Percentiles rank a stretch among this genome's conserved stretches.
Evolutionary conservation across 1,140 invertebrate species (phyloP).

Genomic region (Drosophila dunni): DNA sequence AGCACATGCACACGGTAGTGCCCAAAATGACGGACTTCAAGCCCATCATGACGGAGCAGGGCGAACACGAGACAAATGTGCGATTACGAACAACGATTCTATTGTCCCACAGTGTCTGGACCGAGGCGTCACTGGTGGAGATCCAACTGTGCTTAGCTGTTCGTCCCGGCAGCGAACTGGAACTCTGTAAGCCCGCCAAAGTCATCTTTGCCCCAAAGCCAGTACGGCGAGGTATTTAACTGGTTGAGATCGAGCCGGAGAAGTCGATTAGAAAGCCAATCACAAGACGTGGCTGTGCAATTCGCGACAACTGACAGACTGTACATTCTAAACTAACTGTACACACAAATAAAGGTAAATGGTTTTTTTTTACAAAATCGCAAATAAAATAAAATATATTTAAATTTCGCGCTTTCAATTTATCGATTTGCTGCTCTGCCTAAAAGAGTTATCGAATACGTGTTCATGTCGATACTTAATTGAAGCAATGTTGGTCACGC

Average conservation of each 20-base stretch:
- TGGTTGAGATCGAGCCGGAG: not conserved
- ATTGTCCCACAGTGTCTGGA: slow-evolving; percentile 95
- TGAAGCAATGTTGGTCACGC: not conserved
- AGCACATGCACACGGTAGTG: slow-evolving; percentile 92
- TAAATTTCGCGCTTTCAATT: not conserved
- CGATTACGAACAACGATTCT: slow-evolving; percentile 89
- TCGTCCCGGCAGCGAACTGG: slow-evolving; percentile 88
- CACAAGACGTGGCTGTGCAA: not conserved
- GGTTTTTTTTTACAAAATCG: not conserved
- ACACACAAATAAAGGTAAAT: slow-evolving; percentile 3
- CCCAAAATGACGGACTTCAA: slow-evolving; percentile 90
- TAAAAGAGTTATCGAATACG: not conserved
- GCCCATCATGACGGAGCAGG: slow-evolving; percentile 83
- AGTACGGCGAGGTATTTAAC: slow-evolving; percentile 92
- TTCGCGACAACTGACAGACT: slow-evolving; percentile 14
- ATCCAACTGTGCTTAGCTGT: slow-evolving; percentile 93
- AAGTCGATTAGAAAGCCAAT: not conserved
- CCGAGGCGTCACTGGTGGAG: slow-evolving; percentile 95
- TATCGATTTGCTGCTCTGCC: not conserved
- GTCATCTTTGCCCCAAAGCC: slow-evolving; percentile 95
- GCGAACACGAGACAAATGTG: slow-evolving; percentile 87
- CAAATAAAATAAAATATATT: not conserved
- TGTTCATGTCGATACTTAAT: not conserved
- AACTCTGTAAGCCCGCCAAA: slow-evolving; percentile 95
- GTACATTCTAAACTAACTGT: slow-evolving; percentile 16